These are phyloP conservation scores for Syrmaticus mikado DNA, from an alignment of 2,113 vertebrate species.

Conservation along the genomic window DNA sequence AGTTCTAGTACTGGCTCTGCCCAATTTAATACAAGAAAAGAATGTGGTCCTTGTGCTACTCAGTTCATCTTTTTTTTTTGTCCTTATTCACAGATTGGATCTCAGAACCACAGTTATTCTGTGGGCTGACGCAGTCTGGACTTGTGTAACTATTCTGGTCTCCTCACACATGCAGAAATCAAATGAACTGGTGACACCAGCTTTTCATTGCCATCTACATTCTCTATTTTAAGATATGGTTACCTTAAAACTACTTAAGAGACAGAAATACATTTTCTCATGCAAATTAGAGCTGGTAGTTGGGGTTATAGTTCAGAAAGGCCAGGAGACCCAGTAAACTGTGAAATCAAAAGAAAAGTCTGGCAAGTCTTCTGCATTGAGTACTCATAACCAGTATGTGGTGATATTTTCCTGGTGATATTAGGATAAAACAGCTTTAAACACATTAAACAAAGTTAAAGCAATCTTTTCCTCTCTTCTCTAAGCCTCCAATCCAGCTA, in stretches of 20 bases:
- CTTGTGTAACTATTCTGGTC: not conserved
- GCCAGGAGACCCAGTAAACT: not conserved
- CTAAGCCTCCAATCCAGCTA: constrained; percentile 17
- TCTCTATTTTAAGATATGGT: not conserved
- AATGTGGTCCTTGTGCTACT: not conserved
- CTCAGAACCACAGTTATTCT: not conserved
- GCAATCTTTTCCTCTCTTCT: constrained; percentile 10
- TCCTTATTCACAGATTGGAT: not conserved
- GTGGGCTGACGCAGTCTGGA: not conserved
- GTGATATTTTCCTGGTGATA: not conserved
- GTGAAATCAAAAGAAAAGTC: not conserved
- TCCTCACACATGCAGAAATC: fast-evolving
- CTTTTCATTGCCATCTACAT: not conserved
- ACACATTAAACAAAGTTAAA: constrained; percentile 27
- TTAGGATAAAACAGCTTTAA: constrained; percentile 17
- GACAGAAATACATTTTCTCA: not conserved
- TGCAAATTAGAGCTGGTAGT: not conserved
- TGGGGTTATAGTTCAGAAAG: not conserved
- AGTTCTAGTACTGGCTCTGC: not conserved
- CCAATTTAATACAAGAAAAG: not conserved
- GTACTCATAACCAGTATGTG: not conserved
- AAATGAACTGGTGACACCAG: not conserved
- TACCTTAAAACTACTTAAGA: not conserved
- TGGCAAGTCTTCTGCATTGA: fast-evolving
- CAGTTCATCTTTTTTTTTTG: not conserved